Conservation (phyloP, 2,113 vertebrate genomes). For the Tachysurus fulvidraco region DNA sequence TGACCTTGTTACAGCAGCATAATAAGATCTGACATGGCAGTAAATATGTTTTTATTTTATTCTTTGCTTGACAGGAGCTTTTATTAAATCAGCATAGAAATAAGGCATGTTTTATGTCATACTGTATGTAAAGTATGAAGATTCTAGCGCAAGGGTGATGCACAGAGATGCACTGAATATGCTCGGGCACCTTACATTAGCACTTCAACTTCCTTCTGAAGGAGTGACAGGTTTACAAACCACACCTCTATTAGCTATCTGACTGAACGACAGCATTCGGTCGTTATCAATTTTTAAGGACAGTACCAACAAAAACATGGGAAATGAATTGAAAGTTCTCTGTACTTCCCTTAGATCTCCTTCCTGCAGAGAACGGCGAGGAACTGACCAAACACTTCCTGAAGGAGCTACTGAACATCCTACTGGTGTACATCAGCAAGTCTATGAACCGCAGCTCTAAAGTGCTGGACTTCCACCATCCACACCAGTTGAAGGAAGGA, state of each 20-base stretch:
- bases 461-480: slow-evolving; percentile 74
- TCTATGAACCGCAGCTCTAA: slow-evolving; percentile 64
- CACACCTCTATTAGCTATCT: not conserved
- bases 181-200: no score
- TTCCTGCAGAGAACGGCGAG: slow-evolving; percentile 61
- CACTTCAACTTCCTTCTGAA: not conserved
- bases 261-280: not conserved
- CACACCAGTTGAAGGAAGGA: slow-evolving; percentile 71
- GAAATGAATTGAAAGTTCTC: not conserved
- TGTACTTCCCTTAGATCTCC: slow-evolving; percentile 60
- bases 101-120: not conserved
- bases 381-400: slow-evolving; percentile 64
- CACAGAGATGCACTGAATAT: not conserved
- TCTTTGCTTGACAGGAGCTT: not conserved
- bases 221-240: not conserved
- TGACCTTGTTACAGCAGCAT: not conserved
- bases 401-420: slow-evolving; percentile 66
- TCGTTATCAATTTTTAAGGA: not conserved
- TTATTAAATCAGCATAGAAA: not conserved
- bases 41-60: not conserved
- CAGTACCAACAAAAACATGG: not conserved
- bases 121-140: not conserved
- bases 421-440: slow-evolving; percentile 69
- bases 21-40: not conserved
- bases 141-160: not conserved